Conservation (phyloP, 2,113 vertebrate species). For the Cyanoramphus novaezelandiae region DNA sequence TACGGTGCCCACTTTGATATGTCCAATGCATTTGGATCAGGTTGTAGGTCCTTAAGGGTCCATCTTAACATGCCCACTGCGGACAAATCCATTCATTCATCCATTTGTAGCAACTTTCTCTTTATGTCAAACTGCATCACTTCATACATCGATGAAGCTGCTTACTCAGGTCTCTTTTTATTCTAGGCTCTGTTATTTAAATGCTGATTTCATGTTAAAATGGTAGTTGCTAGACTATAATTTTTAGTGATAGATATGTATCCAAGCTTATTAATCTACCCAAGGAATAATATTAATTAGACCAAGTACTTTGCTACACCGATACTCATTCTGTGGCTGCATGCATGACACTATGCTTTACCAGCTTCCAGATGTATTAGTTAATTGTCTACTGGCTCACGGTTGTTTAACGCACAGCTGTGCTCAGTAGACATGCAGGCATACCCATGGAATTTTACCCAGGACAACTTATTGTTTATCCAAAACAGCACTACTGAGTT, state of each 20-base stretch:
- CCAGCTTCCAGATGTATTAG: fast-evolving
- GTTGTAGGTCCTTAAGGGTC: neutral
- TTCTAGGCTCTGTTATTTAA: neutral
- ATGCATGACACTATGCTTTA: neutral
- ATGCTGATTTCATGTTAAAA: neutral
- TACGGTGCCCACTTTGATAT: constrained; percentile 15
- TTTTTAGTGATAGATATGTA: neutral
- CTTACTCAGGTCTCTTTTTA: neutral
- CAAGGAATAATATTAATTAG: neutral
- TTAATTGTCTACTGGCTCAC: neutral
- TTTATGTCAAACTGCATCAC: neutral
- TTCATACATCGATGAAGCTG: neutral
- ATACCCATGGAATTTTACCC: neutral
- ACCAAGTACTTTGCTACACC: neutral
- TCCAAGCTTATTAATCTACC: neutral
- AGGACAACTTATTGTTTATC: neutral
- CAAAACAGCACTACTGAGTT: neutral
- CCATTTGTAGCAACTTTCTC: neutral
- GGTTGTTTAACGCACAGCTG: neutral
- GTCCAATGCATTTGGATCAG: neutral
- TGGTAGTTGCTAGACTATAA: neutral
- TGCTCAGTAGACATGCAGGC: neutral
- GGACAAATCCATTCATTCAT: neutral
- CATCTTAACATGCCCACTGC: neutral
- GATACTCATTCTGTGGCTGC: neutral